Evolutionary conservation across 2,797 vertebrate genomes (phyloP).

Genomic region (Characodon lateralis): DNA sequence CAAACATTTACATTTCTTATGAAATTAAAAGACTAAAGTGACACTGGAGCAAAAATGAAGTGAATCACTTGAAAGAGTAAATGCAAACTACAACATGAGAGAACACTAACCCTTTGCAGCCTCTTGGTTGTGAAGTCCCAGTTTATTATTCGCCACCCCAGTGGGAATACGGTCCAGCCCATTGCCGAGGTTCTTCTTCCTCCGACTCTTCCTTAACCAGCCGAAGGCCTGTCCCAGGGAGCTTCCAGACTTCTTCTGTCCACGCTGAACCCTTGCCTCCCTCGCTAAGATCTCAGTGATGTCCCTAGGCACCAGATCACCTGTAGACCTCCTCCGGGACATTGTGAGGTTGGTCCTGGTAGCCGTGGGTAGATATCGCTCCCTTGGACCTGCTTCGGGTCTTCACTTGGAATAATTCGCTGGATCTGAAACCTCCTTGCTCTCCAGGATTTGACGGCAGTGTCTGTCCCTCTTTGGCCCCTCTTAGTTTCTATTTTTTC

Average conservation of each 20-base stretch:
- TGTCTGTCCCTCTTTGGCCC: conserved; percentile 38
- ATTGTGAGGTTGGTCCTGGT: conserved; percentile 68
- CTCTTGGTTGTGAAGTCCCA: conserved; percentile 60
- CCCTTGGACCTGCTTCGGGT: conserved; percentile 7
- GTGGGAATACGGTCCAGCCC: conserved; percentile 49
- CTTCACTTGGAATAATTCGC: conserved; percentile 12
- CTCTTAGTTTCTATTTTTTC: conserved; percentile 40
- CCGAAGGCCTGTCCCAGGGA: conserved; percentile 87
- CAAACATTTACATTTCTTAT: not conserved
- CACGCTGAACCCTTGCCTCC: conserved; percentile 76
- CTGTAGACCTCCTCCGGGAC: conserved; percentile 81
- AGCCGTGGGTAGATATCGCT: conserved; percentile 9
- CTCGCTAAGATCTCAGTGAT: conserved; percentile 79
- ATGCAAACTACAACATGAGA: not conserved
- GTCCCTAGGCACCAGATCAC: conserved; percentile 83
- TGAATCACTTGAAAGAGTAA: not conserved
- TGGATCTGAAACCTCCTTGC: conserved; percentile 12
- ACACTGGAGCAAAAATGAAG: not conserved
- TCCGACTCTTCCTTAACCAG: conserved; percentile 87
- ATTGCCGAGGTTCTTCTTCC: conserved; percentile 69
- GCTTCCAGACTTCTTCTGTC: conserved; percentile 81
- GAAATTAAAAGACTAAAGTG: no score
- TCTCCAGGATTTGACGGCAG: conserved; percentile 21
- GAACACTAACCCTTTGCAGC: conserved; percentile 72
- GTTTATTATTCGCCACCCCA: conserved; percentile 52